A percentile compares a stretch with the other conserved stretches of the same genome.
Evolutionary conservation across 2,113 vertebrate species (phyloP).

Genomic region (Chaetura pelagica): DNA sequence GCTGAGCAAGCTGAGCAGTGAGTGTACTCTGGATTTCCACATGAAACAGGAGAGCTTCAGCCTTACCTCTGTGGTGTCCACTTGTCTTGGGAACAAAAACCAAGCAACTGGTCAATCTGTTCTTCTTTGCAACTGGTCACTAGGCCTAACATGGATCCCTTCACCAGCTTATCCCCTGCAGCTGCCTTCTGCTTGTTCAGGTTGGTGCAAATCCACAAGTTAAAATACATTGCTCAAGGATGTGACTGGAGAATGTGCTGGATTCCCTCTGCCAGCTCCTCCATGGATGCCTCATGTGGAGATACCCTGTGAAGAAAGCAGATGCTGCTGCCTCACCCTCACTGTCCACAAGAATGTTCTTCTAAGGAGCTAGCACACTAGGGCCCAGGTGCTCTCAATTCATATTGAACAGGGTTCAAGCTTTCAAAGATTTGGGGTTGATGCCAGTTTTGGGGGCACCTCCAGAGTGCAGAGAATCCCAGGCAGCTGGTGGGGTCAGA

Average conservation of each 20-base stretch:
- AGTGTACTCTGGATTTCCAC: background rate
- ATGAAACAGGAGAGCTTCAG: background rate
- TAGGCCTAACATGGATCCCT: background rate
- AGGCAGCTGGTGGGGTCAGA: background rate
- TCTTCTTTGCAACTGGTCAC: background rate
- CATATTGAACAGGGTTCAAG: background rate
- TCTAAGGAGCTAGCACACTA: background rate
- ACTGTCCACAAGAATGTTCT: background rate
- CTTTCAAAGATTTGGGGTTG: background rate
- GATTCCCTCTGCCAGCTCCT: background rate
- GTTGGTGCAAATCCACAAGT: background rate
- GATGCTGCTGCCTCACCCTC: background rate
- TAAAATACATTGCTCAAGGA: background rate
- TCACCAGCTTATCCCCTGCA: background rate
- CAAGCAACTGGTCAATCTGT: background rate
- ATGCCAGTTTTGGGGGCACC: background rate
- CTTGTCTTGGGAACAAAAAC: background rate
- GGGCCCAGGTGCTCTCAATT: background rate
- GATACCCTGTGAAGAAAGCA: background rate
- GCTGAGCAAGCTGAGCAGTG: background rate
- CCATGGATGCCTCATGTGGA: background rate
- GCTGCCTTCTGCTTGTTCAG: background rate
- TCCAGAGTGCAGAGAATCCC: background rate
- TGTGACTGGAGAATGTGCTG: background rate
- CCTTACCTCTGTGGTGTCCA: background rate